phyloP scores from a whole-genome alignment of 1,140 invertebrate species.

The Onthophagus taurus region DNA sequence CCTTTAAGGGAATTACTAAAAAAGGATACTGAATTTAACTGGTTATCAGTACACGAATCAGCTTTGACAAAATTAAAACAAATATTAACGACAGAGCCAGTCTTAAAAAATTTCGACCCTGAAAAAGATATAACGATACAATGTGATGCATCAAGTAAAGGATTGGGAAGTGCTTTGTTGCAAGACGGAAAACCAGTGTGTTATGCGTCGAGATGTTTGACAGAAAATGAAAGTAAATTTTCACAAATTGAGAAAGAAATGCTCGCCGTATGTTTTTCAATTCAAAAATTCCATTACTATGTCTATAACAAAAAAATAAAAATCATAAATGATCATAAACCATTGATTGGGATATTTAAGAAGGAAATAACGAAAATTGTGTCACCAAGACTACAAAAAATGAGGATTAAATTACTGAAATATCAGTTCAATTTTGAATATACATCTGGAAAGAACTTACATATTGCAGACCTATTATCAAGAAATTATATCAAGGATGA shows the following conservation, averaged over 20 bases:
- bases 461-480: neutral
- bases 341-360: neutral
- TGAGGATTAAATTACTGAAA: neutral
- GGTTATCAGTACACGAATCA: neutral
- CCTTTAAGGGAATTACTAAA: constrained; percentile 21
- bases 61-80: neutral
- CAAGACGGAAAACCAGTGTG: neutral
- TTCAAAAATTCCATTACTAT: constrained; percentile 5
- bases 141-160: neutral
- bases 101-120: neutral
- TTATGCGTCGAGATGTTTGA: neutral
- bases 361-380: neutral
- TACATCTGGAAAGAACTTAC: neutral
- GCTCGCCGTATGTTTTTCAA: neutral
- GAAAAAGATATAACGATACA: neutral
- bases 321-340: constrained; percentile 2
- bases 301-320: neutral
- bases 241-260: constrained; percentile 3
- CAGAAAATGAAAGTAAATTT: neutral
- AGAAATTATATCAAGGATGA: neutral
- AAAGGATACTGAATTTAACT: constrained; percentile 4
- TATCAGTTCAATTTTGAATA: neutral
- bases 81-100: neutral
- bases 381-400: constrained; percentile 1
- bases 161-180: neutral